phyloP scores from a whole-genome alignment of 2,113 vertebrate genomes.

The Actinemys pallida region DNA sequence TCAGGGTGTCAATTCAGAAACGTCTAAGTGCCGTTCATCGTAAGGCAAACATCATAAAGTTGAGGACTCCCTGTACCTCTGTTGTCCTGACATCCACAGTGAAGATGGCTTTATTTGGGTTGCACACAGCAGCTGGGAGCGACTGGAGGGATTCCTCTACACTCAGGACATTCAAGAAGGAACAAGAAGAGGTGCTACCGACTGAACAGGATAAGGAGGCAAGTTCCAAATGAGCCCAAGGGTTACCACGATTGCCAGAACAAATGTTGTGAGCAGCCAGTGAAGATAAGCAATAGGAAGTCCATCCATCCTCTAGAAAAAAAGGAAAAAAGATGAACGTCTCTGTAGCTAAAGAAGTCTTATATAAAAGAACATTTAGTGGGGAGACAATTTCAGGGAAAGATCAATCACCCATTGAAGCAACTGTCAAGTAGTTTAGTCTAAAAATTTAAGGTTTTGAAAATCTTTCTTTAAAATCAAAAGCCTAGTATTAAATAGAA shows the following conservation, averaged over 20 bases:
- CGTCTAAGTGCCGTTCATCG: too few relatives aligned
- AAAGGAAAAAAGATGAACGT: conserved; percentile 6
- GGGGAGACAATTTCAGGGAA: neutral
- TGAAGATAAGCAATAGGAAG: conserved; percentile 78
- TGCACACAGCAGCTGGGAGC: conserved; percentile 65
- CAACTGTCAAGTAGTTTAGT: neutral
- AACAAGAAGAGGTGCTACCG: conserved; percentile 75
- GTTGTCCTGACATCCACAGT: conserved; percentile 82
- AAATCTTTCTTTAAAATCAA: neutral
- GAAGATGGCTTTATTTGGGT: conserved; percentile 87
- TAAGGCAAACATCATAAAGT: too few relatives aligned
- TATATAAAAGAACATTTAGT: neutral
- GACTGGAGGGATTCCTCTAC: conserved; percentile 63
- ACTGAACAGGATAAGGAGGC: conserved; percentile 22
- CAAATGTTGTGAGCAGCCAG: conserved; percentile 77
- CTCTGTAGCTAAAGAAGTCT: neutral
- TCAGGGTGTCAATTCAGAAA: too few relatives aligned
- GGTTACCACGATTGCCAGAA: conserved; percentile 44
- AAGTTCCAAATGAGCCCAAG: neutral
- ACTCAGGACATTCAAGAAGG: conserved; percentile 73
- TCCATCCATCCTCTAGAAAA: conserved; percentile 80
- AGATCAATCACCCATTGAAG: neutral
- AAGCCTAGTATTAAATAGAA: neutral
- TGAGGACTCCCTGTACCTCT: conserved; percentile 77
- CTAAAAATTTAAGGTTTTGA: neutral